Evolutionary conservation across 2,888 invertebrate species (phyloP), one percentile per base, ranked within the genome.

Genomic region (Actias luna): DNA sequence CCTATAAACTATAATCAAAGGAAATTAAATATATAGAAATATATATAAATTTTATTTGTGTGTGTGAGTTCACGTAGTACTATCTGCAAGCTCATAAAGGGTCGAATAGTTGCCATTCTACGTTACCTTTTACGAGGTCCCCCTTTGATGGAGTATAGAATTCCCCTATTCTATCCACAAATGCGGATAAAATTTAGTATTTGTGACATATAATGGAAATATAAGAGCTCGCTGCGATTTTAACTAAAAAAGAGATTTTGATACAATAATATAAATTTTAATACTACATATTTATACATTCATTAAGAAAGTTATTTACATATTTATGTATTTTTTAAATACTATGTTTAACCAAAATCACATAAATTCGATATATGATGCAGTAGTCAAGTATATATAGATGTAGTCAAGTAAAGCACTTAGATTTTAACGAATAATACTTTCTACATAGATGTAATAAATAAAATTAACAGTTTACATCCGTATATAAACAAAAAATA

Each of bases 61-160:
- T 42, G n/a, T 8, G 22, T 46, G 46, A 46, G 55, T 55, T 55
- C 29, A 7, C 2, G 55, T 55, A 55, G 27, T 55, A 55, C 29
- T 27, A 16, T 7, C 55, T 55, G 29, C n/a, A n/a, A 46, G 27
- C 29, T 55, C 55, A 55, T 29, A 55, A 55, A 55, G 55, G 55
- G 29, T 55, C 55, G 29, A 55, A 55, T 55, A 29, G 55, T 55
- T 29, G 55, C 29, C 55, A 55, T 55, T 55, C 55, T 55, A 55
- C 29, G 29, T 55, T 55, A 55, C 55, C 55, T 55, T 55, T 55
- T 29, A 55, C 55, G 55, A 55, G 55, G 29, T 55, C 29, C 22
- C 55, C 55, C 5, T 55, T 55, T 55, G 55, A 55, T 55, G 55
- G 55, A 55, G 55, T 55, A 55, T 55, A 55, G 27, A 29, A 55